Conservation (phyloP, 2,797 vertebrate species). For the Cuculus canorus region DNA sequence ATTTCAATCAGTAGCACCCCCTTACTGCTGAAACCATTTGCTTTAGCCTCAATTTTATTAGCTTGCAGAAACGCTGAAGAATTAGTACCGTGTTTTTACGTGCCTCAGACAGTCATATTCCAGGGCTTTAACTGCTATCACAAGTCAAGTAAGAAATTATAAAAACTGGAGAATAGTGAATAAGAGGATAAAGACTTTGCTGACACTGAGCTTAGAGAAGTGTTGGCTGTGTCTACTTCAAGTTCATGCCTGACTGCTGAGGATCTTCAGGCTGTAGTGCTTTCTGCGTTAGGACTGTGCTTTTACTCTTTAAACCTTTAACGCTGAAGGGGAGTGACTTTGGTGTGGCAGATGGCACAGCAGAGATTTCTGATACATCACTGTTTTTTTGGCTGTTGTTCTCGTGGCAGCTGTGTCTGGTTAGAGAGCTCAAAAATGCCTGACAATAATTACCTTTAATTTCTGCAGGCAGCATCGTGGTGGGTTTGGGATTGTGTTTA, state of each 20-base stretch:
- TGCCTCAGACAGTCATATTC: background rate
- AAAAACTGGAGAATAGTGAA: background rate
- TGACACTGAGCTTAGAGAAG: background rate
- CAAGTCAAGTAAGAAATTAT: background rate
- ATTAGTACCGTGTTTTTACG: background rate
- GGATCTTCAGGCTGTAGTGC: background rate
- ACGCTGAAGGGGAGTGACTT: conserved; percentile 24
- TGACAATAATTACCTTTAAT: conserved; percentile 62
- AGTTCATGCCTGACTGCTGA: background rate
- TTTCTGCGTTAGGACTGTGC: background rate
- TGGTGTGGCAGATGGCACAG: conserved; percentile 62
- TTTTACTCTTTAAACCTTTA: background rate
- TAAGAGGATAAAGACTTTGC: background rate
- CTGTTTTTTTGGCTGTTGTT: conserved; percentile 48
- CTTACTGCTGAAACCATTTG: background rate
- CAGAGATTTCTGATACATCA: conserved; percentile 26
- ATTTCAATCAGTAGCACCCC: background rate
- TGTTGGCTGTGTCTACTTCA: background rate
- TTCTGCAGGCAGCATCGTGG: background rate
- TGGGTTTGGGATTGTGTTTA: background rate
- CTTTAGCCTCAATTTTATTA: background rate
- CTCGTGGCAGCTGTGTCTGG: conserved; percentile 50
- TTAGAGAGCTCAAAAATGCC: conserved; percentile 44
- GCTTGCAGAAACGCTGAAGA: background rate
- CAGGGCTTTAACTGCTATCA: background rate